phyloP scores from a whole-genome alignment of 2,797 vertebrate genomes.

The Jordanella pulchra region DNA sequence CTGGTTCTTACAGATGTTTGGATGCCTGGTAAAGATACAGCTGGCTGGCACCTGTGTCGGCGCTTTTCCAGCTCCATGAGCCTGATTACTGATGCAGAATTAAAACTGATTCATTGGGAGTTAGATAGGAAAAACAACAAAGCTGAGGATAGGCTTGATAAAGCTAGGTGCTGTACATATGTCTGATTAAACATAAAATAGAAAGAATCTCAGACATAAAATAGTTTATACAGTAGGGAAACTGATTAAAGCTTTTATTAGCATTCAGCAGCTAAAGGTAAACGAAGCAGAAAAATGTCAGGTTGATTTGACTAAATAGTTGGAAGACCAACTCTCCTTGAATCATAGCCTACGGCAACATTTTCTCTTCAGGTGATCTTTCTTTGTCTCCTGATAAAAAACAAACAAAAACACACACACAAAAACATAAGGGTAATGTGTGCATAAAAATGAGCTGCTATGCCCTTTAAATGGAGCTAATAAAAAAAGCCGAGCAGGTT shows the following conservation, averaged over 20 bases:
- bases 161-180: background rate
- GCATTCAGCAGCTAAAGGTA: background rate
- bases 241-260: background rate
- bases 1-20: slow-evolving; percentile 74
- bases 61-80: slow-evolving; percentile 46
- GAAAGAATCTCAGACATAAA: background rate
- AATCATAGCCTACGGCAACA: background rate
- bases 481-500: background rate
- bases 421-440: background rate
- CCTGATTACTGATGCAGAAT: slow-evolving; percentile 61
- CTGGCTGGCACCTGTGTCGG: slow-evolving; percentile 55
- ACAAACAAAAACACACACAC: background rate
- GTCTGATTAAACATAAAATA: background rate
- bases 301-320: background rate
- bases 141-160: slow-evolving; percentile 12
- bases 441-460: background rate
- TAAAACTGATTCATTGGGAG: slow-evolving; percentile 56
- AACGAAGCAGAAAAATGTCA: background rate
- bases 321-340: background rate
- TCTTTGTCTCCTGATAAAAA: background rate
- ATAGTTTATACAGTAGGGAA: background rate
- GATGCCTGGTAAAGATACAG: slow-evolving; percentile 69
- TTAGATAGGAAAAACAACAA: slow-evolving; percentile 24
- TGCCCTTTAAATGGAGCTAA: background rate
- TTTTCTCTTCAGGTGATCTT: background rate